phyloP scores from a whole-genome alignment of 2,113 vertebrate species.

The Leptobrachium ailaonicum region DNA sequence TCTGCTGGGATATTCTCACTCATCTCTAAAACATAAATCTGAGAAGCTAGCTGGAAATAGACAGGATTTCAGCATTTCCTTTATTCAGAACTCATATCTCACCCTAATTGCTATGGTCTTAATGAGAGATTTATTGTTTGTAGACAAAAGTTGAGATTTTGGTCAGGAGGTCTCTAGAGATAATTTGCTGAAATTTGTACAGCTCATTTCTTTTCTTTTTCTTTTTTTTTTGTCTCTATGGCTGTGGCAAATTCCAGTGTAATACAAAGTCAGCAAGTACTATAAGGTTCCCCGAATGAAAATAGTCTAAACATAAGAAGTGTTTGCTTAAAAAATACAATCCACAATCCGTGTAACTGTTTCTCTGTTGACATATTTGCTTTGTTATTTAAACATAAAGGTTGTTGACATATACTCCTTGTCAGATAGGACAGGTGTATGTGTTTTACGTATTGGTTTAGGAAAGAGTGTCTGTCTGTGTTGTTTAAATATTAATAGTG shows the following conservation, averaged over 20 bases:
- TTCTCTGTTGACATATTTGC: slow-evolving; percentile 30
- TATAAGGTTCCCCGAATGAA: slow-evolving; percentile 69
- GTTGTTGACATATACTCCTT: too few relatives aligned
- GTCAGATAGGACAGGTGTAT: not conserved
- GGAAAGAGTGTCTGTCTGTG: not conserved
- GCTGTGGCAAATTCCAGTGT: slow-evolving; percentile 32
- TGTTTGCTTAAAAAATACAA: slow-evolving; percentile 61
- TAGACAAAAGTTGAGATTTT: slow-evolving; percentile 42
- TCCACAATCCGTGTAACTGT: slow-evolving; percentile 59
- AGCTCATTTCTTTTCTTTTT: slow-evolving; percentile 61
- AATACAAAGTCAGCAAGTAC: slow-evolving; percentile 58
- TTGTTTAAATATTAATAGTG: not conserved
- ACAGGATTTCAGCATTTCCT: slow-evolving; percentile 26
- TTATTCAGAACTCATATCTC: slow-evolving; percentile 49
- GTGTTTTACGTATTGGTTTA: not conserved
- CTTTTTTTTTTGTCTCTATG: slow-evolving; percentile 27
- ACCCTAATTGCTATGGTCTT: slow-evolving; percentile 54
- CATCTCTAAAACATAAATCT: slow-evolving; percentile 42
- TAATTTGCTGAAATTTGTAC: slow-evolving; percentile 52
- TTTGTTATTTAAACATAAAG: too few relatives aligned
- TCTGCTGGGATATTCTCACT: slow-evolving; percentile 48
- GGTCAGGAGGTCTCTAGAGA: slow-evolving; percentile 52
- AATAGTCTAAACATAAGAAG: slow-evolving; percentile 58
- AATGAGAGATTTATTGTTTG: slow-evolving; percentile 52
- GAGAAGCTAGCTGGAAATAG: slow-evolving; percentile 3